A percentile compares a stretch with the other conserved stretches of the same genome.
Evolutionary conservation across 2,113 vertebrate species (phyloP).

Genomic region (Equus quagga): DNA sequence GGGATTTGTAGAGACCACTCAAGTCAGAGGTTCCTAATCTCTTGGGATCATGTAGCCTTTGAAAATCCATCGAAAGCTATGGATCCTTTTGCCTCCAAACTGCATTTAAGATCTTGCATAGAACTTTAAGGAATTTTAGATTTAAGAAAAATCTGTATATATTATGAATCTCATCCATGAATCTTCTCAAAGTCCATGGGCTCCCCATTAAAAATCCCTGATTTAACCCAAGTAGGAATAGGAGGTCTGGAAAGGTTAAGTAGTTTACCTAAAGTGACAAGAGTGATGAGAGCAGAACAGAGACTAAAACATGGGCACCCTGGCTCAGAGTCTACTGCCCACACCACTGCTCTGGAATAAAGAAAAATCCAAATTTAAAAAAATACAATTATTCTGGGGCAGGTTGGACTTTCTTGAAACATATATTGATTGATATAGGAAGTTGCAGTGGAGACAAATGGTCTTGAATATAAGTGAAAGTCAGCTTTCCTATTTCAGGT

Average conservation of each 20-base stretch:
- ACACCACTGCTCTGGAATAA: not conserved
- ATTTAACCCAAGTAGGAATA: not conserved
- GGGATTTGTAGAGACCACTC: not conserved
- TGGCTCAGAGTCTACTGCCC: not conserved
- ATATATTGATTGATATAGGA: not conserved
- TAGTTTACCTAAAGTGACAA: not conserved
- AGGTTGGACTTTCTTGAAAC: not conserved
- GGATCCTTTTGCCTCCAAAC: not conserved
- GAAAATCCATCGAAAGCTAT: slow-evolving; percentile 26
- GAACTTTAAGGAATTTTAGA: not conserved
- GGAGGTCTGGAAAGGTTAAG: not conserved
- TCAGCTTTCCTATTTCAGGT: not conserved
- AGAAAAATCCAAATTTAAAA: not conserved
- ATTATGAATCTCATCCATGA: not conserved
- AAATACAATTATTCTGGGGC: not conserved
- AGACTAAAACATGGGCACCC: rapidly evolving
- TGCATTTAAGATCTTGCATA: not conserved
- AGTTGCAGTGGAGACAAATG: not conserved
- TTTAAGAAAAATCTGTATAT: not conserved
- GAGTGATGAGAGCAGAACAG: not conserved
- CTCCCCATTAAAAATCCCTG: not conserved
- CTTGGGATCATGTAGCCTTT: not conserved
- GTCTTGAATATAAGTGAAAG: not conserved
- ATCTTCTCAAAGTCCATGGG: not conserved
- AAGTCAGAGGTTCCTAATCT: not conserved